These are phyloP conservation scores for Megalops atlanticus DNA, from an alignment of 2,113 vertebrate genomes.

Conservation along the genomic window DNA sequence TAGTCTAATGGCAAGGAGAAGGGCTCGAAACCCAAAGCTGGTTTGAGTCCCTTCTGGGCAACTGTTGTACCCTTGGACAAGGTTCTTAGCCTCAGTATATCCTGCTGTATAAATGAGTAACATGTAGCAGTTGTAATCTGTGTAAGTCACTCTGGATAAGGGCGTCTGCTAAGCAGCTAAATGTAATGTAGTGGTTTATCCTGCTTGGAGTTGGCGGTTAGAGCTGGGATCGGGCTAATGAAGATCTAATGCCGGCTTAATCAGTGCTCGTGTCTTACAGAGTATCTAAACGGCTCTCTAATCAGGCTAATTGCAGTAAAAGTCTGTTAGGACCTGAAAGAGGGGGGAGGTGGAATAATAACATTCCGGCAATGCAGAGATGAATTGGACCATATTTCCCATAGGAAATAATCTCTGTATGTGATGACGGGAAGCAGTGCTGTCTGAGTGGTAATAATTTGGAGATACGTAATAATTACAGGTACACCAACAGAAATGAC, in stretches of 20 bases:
- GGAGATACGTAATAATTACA: background rate
- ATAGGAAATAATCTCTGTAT: background rate
- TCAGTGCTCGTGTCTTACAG: slow-evolving; percentile 4
- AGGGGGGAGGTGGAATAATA: background rate
- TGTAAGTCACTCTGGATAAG: too few relatives aligned
- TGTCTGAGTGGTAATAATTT: background rate
- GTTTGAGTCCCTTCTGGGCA: too few relatives aligned
- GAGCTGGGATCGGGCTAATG: slow-evolving; percentile 1
- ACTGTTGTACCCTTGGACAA: too few relatives aligned
- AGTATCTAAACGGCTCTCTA: background rate
- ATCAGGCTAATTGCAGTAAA: slow-evolving; percentile 19
- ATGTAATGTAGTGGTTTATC: too few relatives aligned
- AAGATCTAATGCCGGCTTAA: background rate
- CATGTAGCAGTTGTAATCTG: too few relatives aligned
- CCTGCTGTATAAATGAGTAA: too few relatives aligned
- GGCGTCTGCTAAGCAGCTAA: too few relatives aligned
- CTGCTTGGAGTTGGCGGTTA: too few relatives aligned
- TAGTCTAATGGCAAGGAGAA: too few relatives aligned
- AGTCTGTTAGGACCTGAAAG: background rate
- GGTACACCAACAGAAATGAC: background rate
- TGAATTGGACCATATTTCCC: background rate
- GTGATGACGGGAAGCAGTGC: background rate
- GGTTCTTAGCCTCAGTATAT: too few relatives aligned
- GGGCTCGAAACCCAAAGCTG: too few relatives aligned
- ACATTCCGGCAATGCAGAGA: background rate